These are phyloP conservation scores for Anguilla anguilla DNA, from an alignment of 2,797 vertebrate species.

Conservation along the genomic window DNA sequence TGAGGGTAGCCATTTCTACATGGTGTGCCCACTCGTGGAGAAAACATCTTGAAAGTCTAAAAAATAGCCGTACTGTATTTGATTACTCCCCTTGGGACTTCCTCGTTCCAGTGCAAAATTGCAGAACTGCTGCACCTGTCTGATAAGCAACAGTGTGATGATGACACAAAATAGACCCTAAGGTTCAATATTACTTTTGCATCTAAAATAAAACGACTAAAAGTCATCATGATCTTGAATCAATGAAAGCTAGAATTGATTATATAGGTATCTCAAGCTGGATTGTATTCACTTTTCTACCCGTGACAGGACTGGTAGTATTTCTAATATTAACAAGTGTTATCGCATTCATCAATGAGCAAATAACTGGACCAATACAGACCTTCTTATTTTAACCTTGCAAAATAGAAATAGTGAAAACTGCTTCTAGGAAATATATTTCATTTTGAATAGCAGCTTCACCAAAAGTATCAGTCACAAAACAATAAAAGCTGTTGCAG, in stretches of 20 bases:
- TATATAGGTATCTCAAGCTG: background rate
- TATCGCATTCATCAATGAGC: constrained; percentile 19
- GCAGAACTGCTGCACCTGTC: constrained; percentile 27
- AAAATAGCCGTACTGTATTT: background rate
- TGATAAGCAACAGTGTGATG: constrained; percentile 21
- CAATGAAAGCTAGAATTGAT: constrained; percentile 3
- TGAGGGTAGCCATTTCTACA: constrained; percentile 4
- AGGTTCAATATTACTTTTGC: background rate
- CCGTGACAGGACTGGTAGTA: background rate
- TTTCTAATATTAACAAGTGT: background rate
- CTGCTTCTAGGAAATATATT: background rate
- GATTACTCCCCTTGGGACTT: constrained; percentile 4
- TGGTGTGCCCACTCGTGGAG: background rate
- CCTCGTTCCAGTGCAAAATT: constrained; percentile 26
- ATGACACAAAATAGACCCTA: constrained; percentile 13
- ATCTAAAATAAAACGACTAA: background rate
- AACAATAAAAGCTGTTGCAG: background rate
- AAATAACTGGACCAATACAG: background rate
- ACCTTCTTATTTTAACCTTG: background rate
- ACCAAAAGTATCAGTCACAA: background rate
- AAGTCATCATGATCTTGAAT: constrained; percentile 16
- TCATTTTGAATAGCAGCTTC: background rate
- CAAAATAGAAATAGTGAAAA: background rate
- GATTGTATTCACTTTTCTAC: background rate
- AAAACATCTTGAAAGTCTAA: constrained; percentile 18